Evolutionary conservation across 2,888 invertebrate genomes (phyloP), one percentile per base, ranked within the genome.

Genomic region (Drosophila vallismaia): DNA sequence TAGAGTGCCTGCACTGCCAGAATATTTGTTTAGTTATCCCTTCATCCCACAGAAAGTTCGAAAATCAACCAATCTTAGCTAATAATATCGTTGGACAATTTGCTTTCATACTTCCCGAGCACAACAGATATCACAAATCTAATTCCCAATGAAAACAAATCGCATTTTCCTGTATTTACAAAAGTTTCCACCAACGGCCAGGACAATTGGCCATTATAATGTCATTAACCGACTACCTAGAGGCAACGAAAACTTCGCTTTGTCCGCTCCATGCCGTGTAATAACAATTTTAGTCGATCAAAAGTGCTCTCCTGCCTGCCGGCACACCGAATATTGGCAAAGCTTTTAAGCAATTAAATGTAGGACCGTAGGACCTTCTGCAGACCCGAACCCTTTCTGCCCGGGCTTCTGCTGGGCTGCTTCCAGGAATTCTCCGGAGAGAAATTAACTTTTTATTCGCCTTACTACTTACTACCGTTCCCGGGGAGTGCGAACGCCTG

Each of bases 121-220:
- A 45, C n/a, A 14, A 26, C 8, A 19, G 44, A 42, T 36, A 51
- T 51, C 31, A 12, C 28, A 33, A 36, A 53, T 48, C 63, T 26
- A 64, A 63, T 53, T 63, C 19, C 63, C 40, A 53, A 53, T 2
- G 46, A 53, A 59, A 52, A 68, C 68, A 59, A 53, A 69, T 63
- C 63, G 63, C 63, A 62, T 62, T 51, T 48, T 31, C 49, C 49
- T 45, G 42, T 58, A 64, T 58, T 64, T 54, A 57, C 62, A 54
- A 62, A 52, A 52, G 52, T 70, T 63, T 4, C 40, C 38, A 24
- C 9, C 14, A 31, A 14, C 46, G 49, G 31, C 44, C 55, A 42
- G 40, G 60, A 62, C 70, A 55, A 70, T 70, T 70, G 70, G 69
- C 69, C 79, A 85, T 85, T 81, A 82, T 82, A 79, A 81, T 74